phyloP scores from a whole-genome alignment of 2,797 vertebrate genomes.

The Rhabdomys pumilio region DNA sequence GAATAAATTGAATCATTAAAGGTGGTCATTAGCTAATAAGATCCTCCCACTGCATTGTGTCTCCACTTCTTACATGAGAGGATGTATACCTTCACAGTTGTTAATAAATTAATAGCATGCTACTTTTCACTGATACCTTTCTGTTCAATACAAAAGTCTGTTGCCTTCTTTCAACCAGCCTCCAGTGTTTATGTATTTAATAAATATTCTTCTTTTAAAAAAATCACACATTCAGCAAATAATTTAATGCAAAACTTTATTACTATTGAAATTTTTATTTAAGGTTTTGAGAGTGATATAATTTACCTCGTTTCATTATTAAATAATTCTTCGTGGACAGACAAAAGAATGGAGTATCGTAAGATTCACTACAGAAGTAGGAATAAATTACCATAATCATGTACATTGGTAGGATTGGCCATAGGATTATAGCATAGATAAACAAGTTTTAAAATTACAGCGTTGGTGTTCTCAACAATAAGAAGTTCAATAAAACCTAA shows the following conservation, averaged over 20 bases:
- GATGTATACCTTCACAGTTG: neutral
- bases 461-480: neutral
- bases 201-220: neutral
- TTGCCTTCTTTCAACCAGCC: neutral
- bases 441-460: conserved; percentile 45
- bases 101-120: neutral
- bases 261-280: neutral
- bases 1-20: neutral
- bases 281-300: neutral
- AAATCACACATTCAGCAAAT: neutral
- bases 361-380: neutral
- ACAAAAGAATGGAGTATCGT: neutral
- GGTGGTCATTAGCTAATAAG: neutral
- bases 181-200: neutral
- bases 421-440: neutral
- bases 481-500: conserved; percentile 19
- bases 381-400: neutral
- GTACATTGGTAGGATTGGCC: neutral
- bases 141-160: neutral
- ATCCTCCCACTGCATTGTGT: neutral
- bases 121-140: neutral
- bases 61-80: neutral
- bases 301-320: neutral
- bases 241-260: neutral
- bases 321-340: conserved; percentile 18